These are phyloP conservation scores for Monochamus saltuarius DNA, from an alignment of 1,140 invertebrate genomes.

Conservation along the genomic window DNA sequence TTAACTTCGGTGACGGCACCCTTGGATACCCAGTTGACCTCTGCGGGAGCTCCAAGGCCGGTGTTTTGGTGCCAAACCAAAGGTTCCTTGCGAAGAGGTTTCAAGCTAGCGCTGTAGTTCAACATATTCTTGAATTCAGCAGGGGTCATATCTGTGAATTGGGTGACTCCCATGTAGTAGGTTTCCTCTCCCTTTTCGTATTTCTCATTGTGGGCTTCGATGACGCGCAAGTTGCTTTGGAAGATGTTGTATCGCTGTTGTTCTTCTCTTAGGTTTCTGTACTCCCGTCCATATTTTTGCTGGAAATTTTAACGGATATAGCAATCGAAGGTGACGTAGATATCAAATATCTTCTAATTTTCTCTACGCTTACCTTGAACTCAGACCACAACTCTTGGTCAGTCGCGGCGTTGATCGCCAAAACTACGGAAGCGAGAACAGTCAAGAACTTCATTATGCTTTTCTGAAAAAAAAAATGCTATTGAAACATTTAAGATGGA, in stretches of 20 bases:
- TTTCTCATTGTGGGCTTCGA: constrained; percentile 25
- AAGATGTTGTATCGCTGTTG: constrained; percentile 65
- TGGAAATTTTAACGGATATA: too few species aligned
- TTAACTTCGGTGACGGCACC: constrained; percentile 34
- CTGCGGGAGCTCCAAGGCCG: too few species aligned
- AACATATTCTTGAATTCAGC: constrained; percentile 20
- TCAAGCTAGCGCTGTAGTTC: neutral
- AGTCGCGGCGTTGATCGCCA: neutral
- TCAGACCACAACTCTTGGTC: too few species aligned
- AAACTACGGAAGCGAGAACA: too few species aligned
- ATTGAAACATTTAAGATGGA: too few species aligned
- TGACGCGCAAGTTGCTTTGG: constrained; percentile 23
- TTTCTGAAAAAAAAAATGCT: neutral
- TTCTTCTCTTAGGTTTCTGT: constrained; percentile 65
- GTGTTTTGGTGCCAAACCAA: too few species aligned
- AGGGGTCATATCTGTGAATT: constrained; percentile 25
- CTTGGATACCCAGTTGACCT: constrained; percentile 53
- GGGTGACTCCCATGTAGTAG: constrained; percentile 17
- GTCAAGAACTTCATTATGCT: too few species aligned
- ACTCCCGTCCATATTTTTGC: too few species aligned
- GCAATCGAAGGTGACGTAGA: too few species aligned
- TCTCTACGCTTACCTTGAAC: neutral
- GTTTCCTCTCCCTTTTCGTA: constrained; percentile 26
- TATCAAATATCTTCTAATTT: too few species aligned
- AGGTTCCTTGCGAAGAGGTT: too few species aligned